A percentile compares a stretch with the other conserved stretches of the same genome.
These are phyloP conservation scores for Meliscaeva auricollis DNA, from an alignment of 2,888 invertebrate genomes.

Conservation along the genomic window DNA sequence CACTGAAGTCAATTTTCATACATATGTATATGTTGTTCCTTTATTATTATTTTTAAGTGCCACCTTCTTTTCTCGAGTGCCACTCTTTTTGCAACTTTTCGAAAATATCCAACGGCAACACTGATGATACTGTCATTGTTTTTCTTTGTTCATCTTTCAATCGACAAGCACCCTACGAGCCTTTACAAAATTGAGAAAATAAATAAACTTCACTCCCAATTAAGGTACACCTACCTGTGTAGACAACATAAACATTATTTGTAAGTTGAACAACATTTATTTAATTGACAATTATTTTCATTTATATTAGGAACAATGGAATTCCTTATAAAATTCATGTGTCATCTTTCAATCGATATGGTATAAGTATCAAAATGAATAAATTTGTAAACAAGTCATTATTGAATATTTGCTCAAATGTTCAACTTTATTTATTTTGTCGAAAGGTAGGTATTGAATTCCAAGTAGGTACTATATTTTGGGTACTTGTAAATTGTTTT, in stretches of 20 bases:
- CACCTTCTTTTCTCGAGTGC: no score
- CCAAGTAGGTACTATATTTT: neutral
- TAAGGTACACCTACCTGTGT: no score
- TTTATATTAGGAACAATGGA: neutral
- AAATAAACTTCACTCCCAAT: no score
- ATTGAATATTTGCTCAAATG: constrained; percentile 1
- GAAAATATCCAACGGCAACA: no score
- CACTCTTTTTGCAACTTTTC: no score
- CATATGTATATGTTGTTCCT: no score
- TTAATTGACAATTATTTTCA: neutral
- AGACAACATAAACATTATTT: neutral
- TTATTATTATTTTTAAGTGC: no score
- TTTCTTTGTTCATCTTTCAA: no score
- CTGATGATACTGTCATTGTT: no score
- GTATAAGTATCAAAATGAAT: neutral
- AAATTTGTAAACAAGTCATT: neutral
- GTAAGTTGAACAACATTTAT: neutral
- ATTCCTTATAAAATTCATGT: neutral
- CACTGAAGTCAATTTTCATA: no score
- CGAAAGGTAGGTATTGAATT: neutral
- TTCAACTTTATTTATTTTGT: neutral
- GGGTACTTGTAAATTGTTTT: neutral
- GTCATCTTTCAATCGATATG: neutral
- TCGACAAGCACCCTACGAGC: no score
- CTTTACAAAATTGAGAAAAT: no score